Evolutionary conservation across 2,113 vertebrate genomes (phyloP), one percentile per base, ranked within the genome.

Genomic region (Scolopax mira): DNA sequence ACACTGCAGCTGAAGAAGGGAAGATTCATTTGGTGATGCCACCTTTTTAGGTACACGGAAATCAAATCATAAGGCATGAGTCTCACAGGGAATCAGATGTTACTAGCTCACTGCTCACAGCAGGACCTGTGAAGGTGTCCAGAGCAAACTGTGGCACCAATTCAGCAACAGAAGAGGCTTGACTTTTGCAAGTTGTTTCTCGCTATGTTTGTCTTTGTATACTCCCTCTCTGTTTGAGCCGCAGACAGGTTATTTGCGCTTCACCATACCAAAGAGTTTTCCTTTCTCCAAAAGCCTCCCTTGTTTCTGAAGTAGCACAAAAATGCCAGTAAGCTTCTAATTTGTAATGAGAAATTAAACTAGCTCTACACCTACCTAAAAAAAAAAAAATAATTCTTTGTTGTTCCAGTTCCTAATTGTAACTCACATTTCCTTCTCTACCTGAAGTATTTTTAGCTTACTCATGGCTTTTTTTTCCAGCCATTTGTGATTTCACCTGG

Each of bases 361-460:
- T 48, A 52, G 10, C 52, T 64, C 62, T 52, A 41, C n/a, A 77
- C 30, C 27, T 61, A 83, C 44, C 27, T 51, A 37, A 64, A 85
- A 83, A 42, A 31, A 42, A 30, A 9, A 55, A 13, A 44, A 44
- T 28, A 42, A 41, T 48, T 83, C 16, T 69, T 31, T 57, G 14
- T 35, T 72, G 8, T 42, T 85, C 33, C 48, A 57, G 0, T 65
- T 85, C 28, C 57, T 72, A 39, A 31, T 13, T 79, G 42, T 19
- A 85, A 82, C 22, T 65, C 44, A 49, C 5, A 4, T 16, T 41
- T 42, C n/a, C 41, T 82, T 81, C 57, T 88, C 58, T 49, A 91
- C 58, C 81, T 85, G 49, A 30, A 78, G n/a, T 21, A 77, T 41
- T 65, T 90, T 74, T 67, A 91, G 44, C 28, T 88, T 70, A n/a